Percentiles rank a stretch among this genome's conserved stretches.
These are phyloP conservation scores for Chlamydotis undulata DNA, from an alignment of 2,113 vertebrate species.

Conservation along the genomic window DNA sequence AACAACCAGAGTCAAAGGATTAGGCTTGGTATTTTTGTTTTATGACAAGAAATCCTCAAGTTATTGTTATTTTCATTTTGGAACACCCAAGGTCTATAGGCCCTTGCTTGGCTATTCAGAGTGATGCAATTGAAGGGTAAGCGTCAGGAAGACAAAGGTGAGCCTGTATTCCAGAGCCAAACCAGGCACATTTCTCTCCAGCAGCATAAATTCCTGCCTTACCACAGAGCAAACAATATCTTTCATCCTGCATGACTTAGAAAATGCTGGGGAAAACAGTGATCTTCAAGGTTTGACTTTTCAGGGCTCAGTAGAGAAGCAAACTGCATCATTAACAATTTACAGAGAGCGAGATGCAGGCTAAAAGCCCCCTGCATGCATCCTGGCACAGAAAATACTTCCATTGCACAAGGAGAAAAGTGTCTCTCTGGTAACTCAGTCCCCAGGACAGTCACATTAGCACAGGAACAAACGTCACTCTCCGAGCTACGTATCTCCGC, in stretches of 20 bases:
- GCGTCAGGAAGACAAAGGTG: background rate
- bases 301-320: background rate
- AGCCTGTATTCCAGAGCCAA: background rate
- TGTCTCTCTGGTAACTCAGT: background rate
- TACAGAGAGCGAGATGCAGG: accelerated
- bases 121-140: background rate
- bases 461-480: background rate
- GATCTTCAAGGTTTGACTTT: background rate
- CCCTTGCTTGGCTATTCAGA: background rate
- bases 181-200: background rate
- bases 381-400: background rate
- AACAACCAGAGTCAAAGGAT: background rate
- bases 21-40: background rate
- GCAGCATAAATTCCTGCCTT: background rate
- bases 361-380: background rate
- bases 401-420: background rate
- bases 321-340: background rate
- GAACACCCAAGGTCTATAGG: background rate
- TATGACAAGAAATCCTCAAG: background rate
- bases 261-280: background rate
- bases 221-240: background rate
- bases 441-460: background rate
- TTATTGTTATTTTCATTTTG: background rate
- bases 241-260: background rate
- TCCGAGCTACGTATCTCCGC: background rate